These are phyloP conservation scores for Trematomus loennbergii DNA, from an alignment of 2,113 vertebrate genomes.

Conservation along the genomic window DNA sequence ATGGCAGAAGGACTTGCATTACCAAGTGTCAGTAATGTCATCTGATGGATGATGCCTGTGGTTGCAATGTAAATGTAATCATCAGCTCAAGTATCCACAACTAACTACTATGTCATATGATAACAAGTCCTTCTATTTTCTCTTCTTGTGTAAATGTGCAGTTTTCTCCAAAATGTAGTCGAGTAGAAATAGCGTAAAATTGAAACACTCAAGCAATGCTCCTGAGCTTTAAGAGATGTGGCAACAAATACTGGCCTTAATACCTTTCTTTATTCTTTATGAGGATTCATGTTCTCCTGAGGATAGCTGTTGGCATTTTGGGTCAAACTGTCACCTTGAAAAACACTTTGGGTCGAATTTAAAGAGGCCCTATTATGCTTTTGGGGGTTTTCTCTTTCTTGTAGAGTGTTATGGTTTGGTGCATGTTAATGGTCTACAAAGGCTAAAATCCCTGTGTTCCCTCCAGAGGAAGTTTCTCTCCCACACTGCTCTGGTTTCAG, in stretches of 20 bases:
- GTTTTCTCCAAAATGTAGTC: background rate
- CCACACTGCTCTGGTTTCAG: no score
- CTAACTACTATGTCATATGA: no score
- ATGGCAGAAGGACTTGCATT: background rate
- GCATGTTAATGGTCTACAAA: no score
- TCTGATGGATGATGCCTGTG: background rate
- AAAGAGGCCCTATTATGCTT: no score
- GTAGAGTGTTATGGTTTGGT: no score
- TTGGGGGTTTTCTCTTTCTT: no score
- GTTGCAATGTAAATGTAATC: background rate
- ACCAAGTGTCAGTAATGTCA: background rate
- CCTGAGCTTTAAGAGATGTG: background rate
- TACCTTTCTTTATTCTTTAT: background rate
- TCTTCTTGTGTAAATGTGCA: no score
- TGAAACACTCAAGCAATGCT: no score
- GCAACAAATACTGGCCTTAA: background rate
- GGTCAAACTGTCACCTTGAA: background rate
- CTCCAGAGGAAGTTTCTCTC: no score
- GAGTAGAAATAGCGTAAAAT: no score
- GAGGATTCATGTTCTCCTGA: background rate
- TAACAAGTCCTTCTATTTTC: no score
- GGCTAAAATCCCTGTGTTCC: no score
- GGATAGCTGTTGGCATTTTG: background rate
- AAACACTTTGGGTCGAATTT: background rate
- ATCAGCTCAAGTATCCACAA: background rate